These are phyloP conservation scores for Stramonita haemastoma DNA, from an alignment of 2,888 invertebrate genomes.

Conservation along the genomic window DNA sequence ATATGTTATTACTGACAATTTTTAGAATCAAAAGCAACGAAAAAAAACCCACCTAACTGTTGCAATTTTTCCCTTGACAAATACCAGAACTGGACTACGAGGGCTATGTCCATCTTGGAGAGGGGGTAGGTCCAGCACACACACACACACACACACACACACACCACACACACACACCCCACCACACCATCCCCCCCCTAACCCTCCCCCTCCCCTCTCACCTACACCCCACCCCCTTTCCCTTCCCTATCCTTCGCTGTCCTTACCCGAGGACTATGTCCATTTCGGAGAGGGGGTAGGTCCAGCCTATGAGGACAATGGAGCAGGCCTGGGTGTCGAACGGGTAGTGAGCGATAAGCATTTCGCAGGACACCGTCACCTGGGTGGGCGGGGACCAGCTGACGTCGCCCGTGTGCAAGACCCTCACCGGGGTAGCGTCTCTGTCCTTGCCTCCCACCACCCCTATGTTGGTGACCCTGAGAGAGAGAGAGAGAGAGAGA, in stretches of 20 bases:
- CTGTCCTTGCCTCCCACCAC: slow-evolving; percentile 17
- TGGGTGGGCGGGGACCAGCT: neutral
- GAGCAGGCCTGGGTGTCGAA: slow-evolving; percentile 21
- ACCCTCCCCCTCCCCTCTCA: too few species aligned
- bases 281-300: slow-evolving; percentile 22
- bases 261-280: neutral
- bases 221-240: too few species aligned
- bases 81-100: too few species aligned
- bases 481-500: neutral
- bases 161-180: too few species aligned
- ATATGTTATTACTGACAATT: too few species aligned
- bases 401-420: neutral
- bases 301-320: slow-evolving; percentile 7
- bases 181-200: neutral
- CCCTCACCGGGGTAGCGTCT: slow-evolving; percentile 13
- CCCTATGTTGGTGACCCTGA: slow-evolving; percentile 15
- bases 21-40: too few species aligned
- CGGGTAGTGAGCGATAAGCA: neutral
- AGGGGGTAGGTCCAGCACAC: too few species aligned
- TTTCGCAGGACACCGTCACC: slow-evolving; percentile 16
- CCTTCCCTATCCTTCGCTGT: neutral
- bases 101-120: too few species aligned
- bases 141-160: too few species aligned
- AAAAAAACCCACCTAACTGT: too few species aligned
- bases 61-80: too few species aligned